A percentile compares a stretch with the other conserved stretches of the same genome.
phyloP scores from a whole-genome alignment of 1,140 invertebrate genomes.

The Pectinophora gossypiella region DNA sequence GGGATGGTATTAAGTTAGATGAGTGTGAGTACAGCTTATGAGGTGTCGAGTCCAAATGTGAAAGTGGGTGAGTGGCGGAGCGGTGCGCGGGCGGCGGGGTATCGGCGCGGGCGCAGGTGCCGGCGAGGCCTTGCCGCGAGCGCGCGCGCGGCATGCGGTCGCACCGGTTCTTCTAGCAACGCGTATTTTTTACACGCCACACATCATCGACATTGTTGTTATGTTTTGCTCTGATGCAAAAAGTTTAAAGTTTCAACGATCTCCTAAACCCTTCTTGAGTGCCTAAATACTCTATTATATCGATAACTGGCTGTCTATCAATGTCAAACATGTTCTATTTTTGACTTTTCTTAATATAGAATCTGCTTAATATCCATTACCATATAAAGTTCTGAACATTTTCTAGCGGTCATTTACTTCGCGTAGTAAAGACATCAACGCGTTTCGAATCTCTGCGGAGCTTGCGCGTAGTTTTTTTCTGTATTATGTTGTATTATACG shows the following conservation, averaged over 20 bases:
- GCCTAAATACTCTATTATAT: not conserved
- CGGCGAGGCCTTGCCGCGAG: slow-evolving; percentile 58
- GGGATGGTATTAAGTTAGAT: not conserved
- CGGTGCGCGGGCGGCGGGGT: slow-evolving; percentile 16
- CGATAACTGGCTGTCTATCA: not conserved
- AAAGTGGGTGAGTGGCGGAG: slow-evolving; percentile 48
- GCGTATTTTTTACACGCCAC: slow-evolving; percentile 68
- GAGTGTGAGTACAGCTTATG: not conserved
- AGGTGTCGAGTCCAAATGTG: slow-evolving; percentile 18
- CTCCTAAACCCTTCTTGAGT: not conserved
- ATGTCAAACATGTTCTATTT: not conserved
- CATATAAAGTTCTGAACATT: not conserved
- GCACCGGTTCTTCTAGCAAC: slow-evolving; percentile 71
- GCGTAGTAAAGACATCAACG: not conserved
- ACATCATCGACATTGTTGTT: slow-evolving; percentile 70
- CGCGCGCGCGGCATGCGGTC: slow-evolving; percentile 68
- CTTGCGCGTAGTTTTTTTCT: not conserved
- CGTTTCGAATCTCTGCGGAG: not conserved
- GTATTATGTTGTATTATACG: not conserved
- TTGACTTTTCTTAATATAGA: too few species aligned
- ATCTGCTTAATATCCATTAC: not conserved
- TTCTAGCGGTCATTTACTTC: not conserved
- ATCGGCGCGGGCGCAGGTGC: slow-evolving; percentile 34
- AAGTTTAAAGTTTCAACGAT: slow-evolving; percentile 19
- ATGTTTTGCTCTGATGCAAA: slow-evolving; percentile 69